These are phyloP conservation scores for Martes martes DNA, from an alignment of 2,113 vertebrate species.

Conservation along the genomic window DNA sequence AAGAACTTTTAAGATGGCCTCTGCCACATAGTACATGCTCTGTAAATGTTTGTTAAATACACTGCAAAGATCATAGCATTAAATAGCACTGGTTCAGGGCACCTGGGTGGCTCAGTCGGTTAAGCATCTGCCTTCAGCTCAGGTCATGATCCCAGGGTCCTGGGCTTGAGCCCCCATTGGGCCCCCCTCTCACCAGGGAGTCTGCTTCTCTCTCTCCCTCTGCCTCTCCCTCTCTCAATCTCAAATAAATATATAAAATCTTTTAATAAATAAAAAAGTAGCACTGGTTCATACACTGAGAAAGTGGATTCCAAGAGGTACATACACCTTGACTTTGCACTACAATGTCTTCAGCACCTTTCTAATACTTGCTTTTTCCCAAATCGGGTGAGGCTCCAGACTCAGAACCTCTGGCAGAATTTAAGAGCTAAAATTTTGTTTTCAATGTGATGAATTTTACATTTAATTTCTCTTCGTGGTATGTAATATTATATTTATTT, in stretches of 20 bases:
- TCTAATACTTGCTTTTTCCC: slow-evolving; percentile 3
- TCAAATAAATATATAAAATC: no score
- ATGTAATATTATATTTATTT: neutral
- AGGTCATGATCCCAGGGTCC: no score
- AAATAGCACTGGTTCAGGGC: neutral
- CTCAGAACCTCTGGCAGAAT: neutral
- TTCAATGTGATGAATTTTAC: slow-evolving; percentile 2
- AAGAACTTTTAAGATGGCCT: slow-evolving; percentile 4
- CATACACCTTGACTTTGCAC: neutral
- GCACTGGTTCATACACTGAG: neutral
- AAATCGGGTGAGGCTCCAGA: neutral
- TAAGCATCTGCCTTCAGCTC: no score
- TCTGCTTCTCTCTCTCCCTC: no score
- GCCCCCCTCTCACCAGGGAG: no score
- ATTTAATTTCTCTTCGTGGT: neutral
- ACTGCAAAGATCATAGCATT: slow-evolving; percentile 38
- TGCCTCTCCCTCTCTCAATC: no score
- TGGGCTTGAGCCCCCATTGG: no score
- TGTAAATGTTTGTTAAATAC: slow-evolving; percentile 60
- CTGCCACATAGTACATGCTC: neutral
- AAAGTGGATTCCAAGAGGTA: neutral
- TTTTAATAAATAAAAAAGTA: neutral
- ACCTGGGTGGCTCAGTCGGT: no score
- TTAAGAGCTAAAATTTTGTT: slow-evolving; percentile 21
- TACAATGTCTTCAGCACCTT: neutral